These are phyloP conservation scores for Pristionchus arcanus DNA, from an alignment of 2,888 invertebrate genomes.

Conservation along the genomic window DNA sequence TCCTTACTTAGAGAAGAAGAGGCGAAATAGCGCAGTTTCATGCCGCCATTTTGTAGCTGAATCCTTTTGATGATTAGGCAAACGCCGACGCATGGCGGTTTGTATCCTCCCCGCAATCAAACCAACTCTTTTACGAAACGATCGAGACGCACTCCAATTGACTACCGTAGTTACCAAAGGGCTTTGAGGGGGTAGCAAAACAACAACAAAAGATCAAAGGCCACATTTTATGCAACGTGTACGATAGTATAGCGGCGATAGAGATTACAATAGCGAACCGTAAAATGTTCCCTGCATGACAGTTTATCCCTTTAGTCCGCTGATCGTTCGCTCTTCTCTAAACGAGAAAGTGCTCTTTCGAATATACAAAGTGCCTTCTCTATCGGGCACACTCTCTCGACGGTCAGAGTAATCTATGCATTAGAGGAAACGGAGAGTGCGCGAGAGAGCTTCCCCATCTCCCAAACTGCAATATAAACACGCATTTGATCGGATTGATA, in stretches of 20 bases:
- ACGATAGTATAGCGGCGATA: neutral
- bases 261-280: neutral
- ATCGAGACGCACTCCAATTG: too few species aligned
- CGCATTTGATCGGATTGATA: neutral
- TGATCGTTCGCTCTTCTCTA: neutral
- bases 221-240: neutral
- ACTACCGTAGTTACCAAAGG: neutral
- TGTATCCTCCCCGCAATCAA: neutral
- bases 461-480: conserved; percentile 1
- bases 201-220: neutral
- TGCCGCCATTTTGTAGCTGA: conserved; percentile 8
- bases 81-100: neutral
- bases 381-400: neutral
- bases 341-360: neutral
- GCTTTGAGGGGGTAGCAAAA: neutral
- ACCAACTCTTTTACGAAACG: too few species aligned
- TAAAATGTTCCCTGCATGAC: neutral
- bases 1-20: neutral
- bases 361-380: neutral
- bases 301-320: neutral
- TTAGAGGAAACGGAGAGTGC: neutral
- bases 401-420: neutral
- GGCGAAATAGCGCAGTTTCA: neutral
- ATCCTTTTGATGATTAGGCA: neutral
- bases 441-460: neutral